Evolutionary conservation across 2,888 invertebrate species (phyloP), one percentile per base, ranked within the genome.

Genomic region (Luperina testacea): DNA sequence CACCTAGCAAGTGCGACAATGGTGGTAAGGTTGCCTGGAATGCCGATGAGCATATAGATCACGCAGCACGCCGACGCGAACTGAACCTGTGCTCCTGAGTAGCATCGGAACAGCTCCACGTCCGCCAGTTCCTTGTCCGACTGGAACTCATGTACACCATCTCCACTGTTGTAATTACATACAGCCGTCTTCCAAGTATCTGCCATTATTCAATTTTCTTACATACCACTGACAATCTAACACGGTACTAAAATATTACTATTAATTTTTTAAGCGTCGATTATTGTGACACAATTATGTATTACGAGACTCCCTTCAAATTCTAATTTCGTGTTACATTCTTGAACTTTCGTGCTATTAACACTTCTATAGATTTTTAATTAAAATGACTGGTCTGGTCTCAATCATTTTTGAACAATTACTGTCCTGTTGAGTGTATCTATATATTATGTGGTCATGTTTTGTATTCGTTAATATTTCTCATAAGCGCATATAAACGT

Each of bases 1-100:
- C 98, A 98, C 64, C 98, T 97, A 67, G 98, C 97, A 48, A 98
- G 96, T 0, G 98, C 98, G 51, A 98, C 94, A 84, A 98, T 98
- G 59, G 98, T 98, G 90, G 98, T 97, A 77, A 98, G 95, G 93
- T 98, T 98, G 15, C 98, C 98, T 2, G 98, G 98, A 65, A 98
- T 98, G n/a, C 98, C 98, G 81, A 98, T 96, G 84, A 98, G 93
- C 96, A 98, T 98, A 94, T 98, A 98, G 61, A 98, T 94, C 45
- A 98, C 94, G 93, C 98, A 98, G 92, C 97, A 97, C 57, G 97
- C 96, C 17, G 98, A 97, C 1, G 98, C 98, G 79, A 98, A 97
- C 83, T 97, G 96, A 81, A 98, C 94, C 84, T 98, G 93, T 70
- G 97, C 97, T 24, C 97, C 96, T 20, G 98, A 97, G 90, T 98